A percentile compares a stretch with the other conserved stretches of the same genome.
Evolutionary conservation across 2,797 vertebrate genomes (phyloP).

Genomic region (Cyprinodon diabolis): DNA sequence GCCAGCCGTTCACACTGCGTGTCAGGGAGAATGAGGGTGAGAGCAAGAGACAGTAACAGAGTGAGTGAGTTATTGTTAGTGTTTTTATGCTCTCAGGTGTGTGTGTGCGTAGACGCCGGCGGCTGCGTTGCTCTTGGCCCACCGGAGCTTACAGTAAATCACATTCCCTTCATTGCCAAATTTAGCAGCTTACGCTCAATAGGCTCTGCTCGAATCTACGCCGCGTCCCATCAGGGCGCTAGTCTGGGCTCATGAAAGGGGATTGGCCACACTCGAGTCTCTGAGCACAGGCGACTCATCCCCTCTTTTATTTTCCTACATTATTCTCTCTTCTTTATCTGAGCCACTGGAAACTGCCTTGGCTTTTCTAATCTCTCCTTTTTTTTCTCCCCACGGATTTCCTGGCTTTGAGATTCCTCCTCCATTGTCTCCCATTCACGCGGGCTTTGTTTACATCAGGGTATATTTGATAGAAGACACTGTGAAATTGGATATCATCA

Average conservation of each 20-base stretch:
- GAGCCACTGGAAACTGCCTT: conserved; percentile 91
- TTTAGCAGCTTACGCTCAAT: conserved; percentile 98
- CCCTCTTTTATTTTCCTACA: conserved; percentile 81
- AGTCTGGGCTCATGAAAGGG: conserved; percentile 91
- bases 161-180: conserved; percentile 98
- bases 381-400: conserved; percentile 79
- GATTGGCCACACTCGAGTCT: conserved; percentile 85
- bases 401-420: conserved; percentile 58
- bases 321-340: conserved; percentile 66
- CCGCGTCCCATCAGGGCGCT: conserved; percentile 93
- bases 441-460: conserved; percentile 69
- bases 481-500: conserved; percentile 69
- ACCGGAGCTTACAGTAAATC: conserved; percentile 98
- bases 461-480: conserved; percentile 61
- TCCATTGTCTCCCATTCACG: conserved; percentile 66
- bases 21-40: conserved; percentile 71
- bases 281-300: conserved; percentile 86
- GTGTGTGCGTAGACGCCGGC: conserved; percentile 67
- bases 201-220: conserved; percentile 92
- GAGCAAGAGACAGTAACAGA: conserved; percentile 65
- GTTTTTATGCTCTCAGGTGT: conserved; percentile 57
- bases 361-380: conserved; percentile 87
- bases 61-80: conserved; percentile 71
- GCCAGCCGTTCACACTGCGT: conserved; percentile 48
- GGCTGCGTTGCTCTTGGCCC: conserved; percentile 91